Evolutionary conservation across 2,113 vertebrate genomes (phyloP).

Genomic region (Pterocles gutturalis): DNA sequence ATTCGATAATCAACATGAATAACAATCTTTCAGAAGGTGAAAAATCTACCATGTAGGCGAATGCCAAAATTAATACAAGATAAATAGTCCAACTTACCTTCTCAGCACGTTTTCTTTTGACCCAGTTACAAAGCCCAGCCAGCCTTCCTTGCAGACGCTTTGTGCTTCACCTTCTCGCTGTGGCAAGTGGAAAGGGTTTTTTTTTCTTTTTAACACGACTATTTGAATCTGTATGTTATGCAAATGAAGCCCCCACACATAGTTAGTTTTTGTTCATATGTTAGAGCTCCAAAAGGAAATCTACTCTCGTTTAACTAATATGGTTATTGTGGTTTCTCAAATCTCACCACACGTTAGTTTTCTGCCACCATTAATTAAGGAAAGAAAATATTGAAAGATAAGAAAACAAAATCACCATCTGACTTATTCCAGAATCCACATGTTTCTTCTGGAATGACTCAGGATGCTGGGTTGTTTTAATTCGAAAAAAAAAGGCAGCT

Average conservation of each 20-base stretch:
- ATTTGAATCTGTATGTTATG: neutral
- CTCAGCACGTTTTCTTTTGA: neutral
- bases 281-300: constrained; percentile 30
- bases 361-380: constrained; percentile 27
- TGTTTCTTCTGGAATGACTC: neutral
- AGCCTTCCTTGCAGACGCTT: neutral
- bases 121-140: neutral
- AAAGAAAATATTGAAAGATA: constrained; percentile 6
- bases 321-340: constrained; percentile 54
- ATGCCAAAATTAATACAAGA: neutral
- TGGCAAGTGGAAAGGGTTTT: neutral
- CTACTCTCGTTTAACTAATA: neutral
- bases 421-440: neutral
- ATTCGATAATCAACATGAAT: neutral
- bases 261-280: neutral
- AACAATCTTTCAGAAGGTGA: neutral
- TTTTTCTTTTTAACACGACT: neutral
- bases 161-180: neutral
- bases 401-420: neutral
- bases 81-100: constrained; percentile 37
- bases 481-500: neutral
- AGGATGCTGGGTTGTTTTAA: neutral
- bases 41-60: neutral
- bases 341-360: constrained; percentile 28
- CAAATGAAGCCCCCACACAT: neutral